A percentile compares a stretch with the other conserved stretches of the same genome.
Evolutionary conservation across 2,113 vertebrate species (phyloP).

Genomic region (Sminthopsis crassicaudata): DNA sequence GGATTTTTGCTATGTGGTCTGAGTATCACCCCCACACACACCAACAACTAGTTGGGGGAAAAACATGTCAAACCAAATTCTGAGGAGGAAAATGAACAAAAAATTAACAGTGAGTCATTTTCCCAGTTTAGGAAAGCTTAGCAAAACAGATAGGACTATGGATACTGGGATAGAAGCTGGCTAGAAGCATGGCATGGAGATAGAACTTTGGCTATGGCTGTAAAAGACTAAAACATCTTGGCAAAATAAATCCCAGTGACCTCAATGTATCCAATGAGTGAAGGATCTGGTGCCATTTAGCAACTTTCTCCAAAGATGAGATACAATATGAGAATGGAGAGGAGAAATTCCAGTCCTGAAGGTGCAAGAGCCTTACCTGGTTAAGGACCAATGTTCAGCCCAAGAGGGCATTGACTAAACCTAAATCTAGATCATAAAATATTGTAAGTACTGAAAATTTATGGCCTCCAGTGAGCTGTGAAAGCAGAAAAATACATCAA

Average conservation of each 20-base stretch:
- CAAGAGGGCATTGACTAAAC: neutral
- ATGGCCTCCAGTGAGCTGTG: neutral
- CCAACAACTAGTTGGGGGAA: neutral
- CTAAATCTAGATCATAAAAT: neutral
- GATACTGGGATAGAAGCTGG: neutral
- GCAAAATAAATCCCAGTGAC: neutral
- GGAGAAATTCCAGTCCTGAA: neutral
- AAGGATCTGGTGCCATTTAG: neutral
- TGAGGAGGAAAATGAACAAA: neutral
- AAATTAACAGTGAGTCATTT: neutral
- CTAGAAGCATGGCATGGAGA: neutral
- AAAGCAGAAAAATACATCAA: neutral
- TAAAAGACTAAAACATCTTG: neutral
- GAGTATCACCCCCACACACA: neutral
- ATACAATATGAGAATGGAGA: neutral
- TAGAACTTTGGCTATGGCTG: neutral
- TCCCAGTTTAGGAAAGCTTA: neutral
- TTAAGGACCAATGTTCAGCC: neutral
- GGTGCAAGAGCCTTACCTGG: neutral
- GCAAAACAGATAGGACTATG: neutral
- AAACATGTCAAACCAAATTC: neutral
- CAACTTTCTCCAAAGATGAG: neutral
- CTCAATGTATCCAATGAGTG: neutral
- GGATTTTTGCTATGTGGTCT: neutral
- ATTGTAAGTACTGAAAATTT: neutral